These are phyloP conservation scores for Myanophis thanlyinensis DNA, from an alignment of 2,113 vertebrate species.

Conservation along the genomic window DNA sequence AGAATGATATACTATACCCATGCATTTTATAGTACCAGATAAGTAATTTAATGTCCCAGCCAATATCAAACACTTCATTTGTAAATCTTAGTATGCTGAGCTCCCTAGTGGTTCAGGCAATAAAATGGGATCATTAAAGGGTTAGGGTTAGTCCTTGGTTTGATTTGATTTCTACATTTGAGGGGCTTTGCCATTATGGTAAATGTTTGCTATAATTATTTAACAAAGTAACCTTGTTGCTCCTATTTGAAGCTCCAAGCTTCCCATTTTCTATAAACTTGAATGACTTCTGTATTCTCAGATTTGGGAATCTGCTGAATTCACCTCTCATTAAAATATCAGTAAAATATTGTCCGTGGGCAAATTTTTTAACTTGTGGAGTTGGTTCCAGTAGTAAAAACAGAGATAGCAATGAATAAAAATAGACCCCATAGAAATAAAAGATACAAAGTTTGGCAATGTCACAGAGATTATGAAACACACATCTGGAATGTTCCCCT, in stretches of 20 bases:
- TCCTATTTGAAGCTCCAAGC: conserved; percentile 64
- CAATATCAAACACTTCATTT: conserved; percentile 79
- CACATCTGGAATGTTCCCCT: not conserved
- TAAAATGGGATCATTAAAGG: conserved; percentile 79
- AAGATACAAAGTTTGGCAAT: not conserved
- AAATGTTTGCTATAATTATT: conserved; percentile 81
- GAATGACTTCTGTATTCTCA: conserved; percentile 23
- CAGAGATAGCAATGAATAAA: not conserved
- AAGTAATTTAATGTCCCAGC: conserved; percentile 75
- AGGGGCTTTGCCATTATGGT: conserved; percentile 66
- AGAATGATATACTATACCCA: conserved; percentile 65
- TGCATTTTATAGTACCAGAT: conserved; percentile 72
- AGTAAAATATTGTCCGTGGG: not conserved
- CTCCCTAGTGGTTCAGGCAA: conserved; percentile 70
- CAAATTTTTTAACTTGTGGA: not conserved
- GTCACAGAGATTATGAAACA: not conserved
- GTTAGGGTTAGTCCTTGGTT: conserved; percentile 76
- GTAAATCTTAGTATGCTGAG: conserved; percentile 72
- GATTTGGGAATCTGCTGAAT: not conserved
- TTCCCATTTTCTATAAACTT: conserved; percentile 24
- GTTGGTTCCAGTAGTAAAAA: not conserved
- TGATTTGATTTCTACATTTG: conserved; percentile 73
- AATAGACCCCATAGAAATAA: not conserved
- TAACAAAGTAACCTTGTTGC: conserved; percentile 66
- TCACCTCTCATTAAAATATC: not conserved